Evolutionary conservation across 2,888 invertebrate species (phyloP), one percentile per base, ranked within the genome.

Genomic region (Trichopoda pennipes): DNA sequence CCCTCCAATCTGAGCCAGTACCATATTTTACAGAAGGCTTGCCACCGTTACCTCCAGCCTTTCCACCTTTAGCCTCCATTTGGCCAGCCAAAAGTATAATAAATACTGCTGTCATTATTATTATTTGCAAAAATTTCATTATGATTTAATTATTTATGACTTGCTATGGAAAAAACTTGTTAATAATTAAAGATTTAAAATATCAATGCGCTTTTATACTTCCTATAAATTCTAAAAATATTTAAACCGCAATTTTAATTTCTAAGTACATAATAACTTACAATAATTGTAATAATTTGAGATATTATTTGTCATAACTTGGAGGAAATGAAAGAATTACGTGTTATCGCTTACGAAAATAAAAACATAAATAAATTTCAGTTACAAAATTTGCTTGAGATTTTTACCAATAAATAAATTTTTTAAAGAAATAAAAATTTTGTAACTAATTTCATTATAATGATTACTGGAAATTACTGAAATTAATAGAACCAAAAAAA

Each of bases 81-180:
- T 47, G 17, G 2, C 17, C 47, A 47, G 17, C 47, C 9, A 47
- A 17, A 9, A 47, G 47, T 47, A 47, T 3, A 47, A 47, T 17
- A 6, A 58, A 10, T 2, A 35, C 56, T 1, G 19, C 35, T 17
- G 35, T 58, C 9, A 58, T 2, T 32, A 35, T 3, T 17, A 58
- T 1, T 35, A 58, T 35, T 35, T 35, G 56, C 56, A 58, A 12
- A 17, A 58, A 35, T 19, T 58, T 58, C 56, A 58, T 58, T 9
- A 35, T 55, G 42, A 14, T 14, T 42, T 47, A 58, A 17, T 17
- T 35, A 19, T 3, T 32, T 17, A 17, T 32, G 35, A 56, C n/a
- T 32, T 55, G 47, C 1, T 3, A 9, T n/a, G 6, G 8, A 17
- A 17, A 17, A 7, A 47, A 47, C 17, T 17, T 17, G 2, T 47